phyloP scores from a whole-genome alignment of 2,113 vertebrate species.

The Numenius arquata region DNA sequence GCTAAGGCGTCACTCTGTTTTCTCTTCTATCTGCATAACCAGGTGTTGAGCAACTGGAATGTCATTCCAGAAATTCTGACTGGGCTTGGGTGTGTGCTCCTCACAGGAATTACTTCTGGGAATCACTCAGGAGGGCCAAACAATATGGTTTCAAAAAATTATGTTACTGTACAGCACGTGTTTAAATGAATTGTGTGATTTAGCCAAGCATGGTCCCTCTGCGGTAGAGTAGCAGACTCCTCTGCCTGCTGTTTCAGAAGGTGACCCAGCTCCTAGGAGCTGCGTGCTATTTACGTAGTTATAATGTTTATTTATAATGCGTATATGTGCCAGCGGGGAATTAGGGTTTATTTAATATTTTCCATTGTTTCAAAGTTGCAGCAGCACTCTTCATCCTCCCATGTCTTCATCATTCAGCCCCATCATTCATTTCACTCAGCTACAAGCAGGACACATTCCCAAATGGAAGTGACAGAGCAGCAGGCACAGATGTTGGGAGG shows the following conservation, averaged over 20 bases:
- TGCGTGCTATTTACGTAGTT: neutral
- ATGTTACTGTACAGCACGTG: neutral
- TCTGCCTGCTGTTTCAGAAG: neutral
- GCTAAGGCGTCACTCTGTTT: constrained; percentile 59
- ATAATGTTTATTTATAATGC: neutral
- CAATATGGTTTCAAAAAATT: neutral
- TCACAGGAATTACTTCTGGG: constrained; percentile 25
- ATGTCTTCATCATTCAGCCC: neutral
- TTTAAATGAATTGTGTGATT: neutral
- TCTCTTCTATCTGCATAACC: constrained; percentile 57
- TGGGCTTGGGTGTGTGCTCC: constrained; percentile 57
- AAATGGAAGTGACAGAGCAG: neutral
- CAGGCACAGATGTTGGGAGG: neutral
- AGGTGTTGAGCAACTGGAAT: constrained; percentile 56
- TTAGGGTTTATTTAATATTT: neutral
- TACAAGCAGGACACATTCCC: neutral
- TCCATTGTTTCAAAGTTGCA: neutral
- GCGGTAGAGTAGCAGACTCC: neutral
- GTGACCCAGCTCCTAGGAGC: neutral
- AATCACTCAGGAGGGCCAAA: constrained; percentile 5
- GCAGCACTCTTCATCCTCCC: neutral
- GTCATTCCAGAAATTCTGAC: constrained; percentile 62
- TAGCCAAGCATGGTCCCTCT: neutral
- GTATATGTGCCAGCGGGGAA: neutral
- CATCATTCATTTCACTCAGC: neutral